These are phyloP conservation scores for Theocolax elegans DNA, from an alignment of 1,140 invertebrate species.

Conservation along the genomic window DNA sequence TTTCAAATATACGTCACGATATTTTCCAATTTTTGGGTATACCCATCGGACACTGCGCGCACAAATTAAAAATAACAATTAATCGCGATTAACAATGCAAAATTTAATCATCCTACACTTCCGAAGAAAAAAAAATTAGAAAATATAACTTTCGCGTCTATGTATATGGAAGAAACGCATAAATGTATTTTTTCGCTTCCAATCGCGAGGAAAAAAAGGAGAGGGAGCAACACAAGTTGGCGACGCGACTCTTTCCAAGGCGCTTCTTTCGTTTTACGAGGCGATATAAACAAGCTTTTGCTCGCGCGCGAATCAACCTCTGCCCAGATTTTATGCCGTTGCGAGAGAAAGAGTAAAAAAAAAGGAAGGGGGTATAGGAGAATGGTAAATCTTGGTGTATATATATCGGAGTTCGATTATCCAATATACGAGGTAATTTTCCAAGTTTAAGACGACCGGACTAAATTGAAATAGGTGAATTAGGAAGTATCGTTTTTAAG, in stretches of 20 bases:
- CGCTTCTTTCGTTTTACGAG: constrained; percentile 29
- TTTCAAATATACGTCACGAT: too few relatives aligned
- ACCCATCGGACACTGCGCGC: too few relatives aligned
- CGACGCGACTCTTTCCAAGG: not conserved
- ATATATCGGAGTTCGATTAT: constrained; percentile 24
- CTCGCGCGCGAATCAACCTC: constrained; percentile 28
- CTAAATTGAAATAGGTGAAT: constrained; percentile 4
- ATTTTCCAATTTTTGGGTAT: too few relatives aligned
- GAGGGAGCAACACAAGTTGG: not conserved
- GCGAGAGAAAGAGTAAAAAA: constrained; percentile 41
- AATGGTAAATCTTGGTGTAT: not conserved
- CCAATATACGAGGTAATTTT: constrained; percentile 14
- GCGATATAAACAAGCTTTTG: constrained; percentile 34
- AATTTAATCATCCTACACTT: too few relatives aligned
- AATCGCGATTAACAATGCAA: too few relatives aligned
- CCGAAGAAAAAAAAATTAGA: too few relatives aligned
- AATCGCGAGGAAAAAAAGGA: too few relatives aligned
- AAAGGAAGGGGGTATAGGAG: not conserved
- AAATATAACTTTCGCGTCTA: too few relatives aligned
- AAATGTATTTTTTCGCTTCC: too few relatives aligned
- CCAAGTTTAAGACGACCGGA: not conserved
- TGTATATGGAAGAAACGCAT: too few relatives aligned
- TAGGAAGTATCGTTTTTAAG: constrained; percentile 5
- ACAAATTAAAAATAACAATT: too few relatives aligned
- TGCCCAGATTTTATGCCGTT: constrained; percentile 26